Conservation (phyloP, 1,140 invertebrate species). For the Maniola jurtina region DNA sequence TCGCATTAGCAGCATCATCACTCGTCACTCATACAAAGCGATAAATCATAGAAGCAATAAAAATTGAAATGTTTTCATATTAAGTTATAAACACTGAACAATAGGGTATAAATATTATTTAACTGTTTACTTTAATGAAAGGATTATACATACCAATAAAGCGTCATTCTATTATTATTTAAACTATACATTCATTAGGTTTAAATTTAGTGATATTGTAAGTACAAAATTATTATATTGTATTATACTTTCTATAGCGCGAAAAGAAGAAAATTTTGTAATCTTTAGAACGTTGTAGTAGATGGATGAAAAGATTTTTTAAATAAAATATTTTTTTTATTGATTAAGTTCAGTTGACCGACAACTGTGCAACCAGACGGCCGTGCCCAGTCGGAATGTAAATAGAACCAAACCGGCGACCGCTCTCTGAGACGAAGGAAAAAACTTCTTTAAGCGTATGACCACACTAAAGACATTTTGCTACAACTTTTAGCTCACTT, state of each 20-base stretch:
- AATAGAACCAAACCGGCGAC: conserved; percentile 57
- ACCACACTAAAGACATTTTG: neutral
- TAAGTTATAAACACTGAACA: neutral
- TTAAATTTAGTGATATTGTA: no score
- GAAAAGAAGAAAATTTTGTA: no score
- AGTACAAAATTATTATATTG: no score
- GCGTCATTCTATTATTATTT: no score
- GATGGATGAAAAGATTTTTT: no score
- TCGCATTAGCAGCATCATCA: neutral
- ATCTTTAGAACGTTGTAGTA: no score
- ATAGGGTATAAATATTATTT: no score
- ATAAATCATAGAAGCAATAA: neutral
- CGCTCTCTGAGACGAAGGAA: conserved; percentile 32
- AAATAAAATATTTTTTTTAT: neutral
- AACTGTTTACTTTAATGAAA: no score
- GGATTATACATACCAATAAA: no score
- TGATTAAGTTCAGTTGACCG: neutral
- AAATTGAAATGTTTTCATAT: neutral
- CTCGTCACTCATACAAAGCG: neutral
- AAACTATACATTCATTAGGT: no score
- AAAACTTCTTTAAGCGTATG: conserved; percentile 21
- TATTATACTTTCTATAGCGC: no score
- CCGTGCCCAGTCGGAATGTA: conserved; percentile 50
- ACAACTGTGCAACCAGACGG: conserved; percentile 26
- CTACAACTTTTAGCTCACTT: neutral